Percentiles rank a stretch among this genome's conserved stretches.
These are phyloP conservation scores for Batillaria attramentaria DNA, from an alignment of 1,140 invertebrate genomes.

Conservation along the genomic window DNA sequence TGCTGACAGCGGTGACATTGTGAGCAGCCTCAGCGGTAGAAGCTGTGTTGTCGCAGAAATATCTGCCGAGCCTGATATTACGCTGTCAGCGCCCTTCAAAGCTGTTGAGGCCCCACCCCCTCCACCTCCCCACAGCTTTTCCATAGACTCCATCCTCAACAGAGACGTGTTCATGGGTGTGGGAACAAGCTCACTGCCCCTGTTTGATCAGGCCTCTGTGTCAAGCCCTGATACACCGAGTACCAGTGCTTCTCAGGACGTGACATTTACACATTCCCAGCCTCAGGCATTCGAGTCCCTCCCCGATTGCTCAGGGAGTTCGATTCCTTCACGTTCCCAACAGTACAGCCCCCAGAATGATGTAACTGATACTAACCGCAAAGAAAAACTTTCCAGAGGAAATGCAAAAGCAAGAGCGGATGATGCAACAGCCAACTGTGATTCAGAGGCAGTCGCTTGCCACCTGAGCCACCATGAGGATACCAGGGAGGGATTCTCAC, in stretches of 20 bases:
- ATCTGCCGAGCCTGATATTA: background rate
- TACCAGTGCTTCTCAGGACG: background rate
- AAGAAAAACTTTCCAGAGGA: too few relatives aligned
- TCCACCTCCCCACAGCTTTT: background rate
- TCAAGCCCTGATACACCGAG: background rate
- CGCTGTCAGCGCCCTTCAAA: background rate
- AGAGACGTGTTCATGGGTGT: conserved; percentile 18
- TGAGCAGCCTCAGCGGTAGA: background rate
- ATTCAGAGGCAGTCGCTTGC: too few relatives aligned
- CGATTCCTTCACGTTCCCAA: too few relatives aligned
- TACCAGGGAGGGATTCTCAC: too few relatives aligned
- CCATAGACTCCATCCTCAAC: background rate
- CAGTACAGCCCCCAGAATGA: too few relatives aligned
- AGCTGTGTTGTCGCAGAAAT: background rate
- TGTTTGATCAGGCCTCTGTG: background rate
- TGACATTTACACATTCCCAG: background rate
- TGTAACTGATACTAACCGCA: too few relatives aligned
- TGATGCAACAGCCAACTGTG: too few relatives aligned
- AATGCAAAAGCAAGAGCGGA: too few relatives aligned
- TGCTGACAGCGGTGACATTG: background rate
- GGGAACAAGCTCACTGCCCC: background rate
- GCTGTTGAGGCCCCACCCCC: background rate
- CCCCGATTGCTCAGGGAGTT: too few relatives aligned
- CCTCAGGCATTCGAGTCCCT: background rate
- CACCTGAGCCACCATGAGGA: too few relatives aligned